phyloP scores from a whole-genome alignment of 2,113 vertebrate species.

The Acanthochromis polyacanthus region DNA sequence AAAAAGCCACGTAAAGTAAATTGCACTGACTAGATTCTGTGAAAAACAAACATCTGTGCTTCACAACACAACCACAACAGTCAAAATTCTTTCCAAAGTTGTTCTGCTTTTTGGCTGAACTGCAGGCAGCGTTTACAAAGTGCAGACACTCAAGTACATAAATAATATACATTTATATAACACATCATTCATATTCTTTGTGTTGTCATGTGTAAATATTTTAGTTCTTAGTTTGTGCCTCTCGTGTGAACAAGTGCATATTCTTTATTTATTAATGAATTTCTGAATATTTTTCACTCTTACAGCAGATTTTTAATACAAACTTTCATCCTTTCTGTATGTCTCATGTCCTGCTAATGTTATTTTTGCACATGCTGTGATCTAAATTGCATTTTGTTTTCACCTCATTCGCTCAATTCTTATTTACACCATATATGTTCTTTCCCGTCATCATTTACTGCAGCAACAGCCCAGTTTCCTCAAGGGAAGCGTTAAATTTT shows the following conservation, averaged over 20 bases:
- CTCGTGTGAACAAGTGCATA: no score
- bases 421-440: background rate
- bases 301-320: background rate
- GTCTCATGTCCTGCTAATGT: background rate
- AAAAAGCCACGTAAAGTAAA: no score
- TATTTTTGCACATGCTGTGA: conserved; percentile 7
- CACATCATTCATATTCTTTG: background rate
- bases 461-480: conserved; percentile 3
- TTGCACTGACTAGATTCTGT: no score
- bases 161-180: no score
- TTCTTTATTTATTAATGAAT: background rate
- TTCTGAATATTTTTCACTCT: background rate
- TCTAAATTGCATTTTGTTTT: conserved; percentile 30
- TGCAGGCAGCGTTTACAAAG: no score
- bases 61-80: no score
- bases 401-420: background rate
- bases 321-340: background rate
- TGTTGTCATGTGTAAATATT: background rate
- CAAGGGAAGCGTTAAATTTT: conserved; percentile 35
- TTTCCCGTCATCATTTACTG: conserved; percentile 21
- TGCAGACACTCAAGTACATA: no score
- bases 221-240: background rate
- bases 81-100: no score
- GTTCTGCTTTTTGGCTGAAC: no score
- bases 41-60: no score